Evolutionary conservation across 2,797 vertebrate genomes (phyloP).

Genomic region (Poecilia velifera): DNA sequence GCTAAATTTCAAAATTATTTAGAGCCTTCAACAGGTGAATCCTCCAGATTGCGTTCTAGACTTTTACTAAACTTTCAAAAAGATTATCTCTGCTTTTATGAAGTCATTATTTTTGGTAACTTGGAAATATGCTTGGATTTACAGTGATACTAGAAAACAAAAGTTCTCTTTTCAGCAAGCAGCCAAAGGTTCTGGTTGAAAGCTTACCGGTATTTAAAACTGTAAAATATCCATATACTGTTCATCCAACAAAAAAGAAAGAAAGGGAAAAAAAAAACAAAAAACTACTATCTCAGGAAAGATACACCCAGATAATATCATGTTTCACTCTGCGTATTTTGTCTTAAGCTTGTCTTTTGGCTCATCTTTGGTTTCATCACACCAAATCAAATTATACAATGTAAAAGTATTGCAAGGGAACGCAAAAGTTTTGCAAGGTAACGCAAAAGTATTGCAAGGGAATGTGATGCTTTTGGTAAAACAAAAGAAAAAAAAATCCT

Average conservation of each 20-base stretch:
- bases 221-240: not conserved
- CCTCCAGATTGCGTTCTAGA: not conserved
- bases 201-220: not conserved
- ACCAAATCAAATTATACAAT: not conserved
- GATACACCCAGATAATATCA: not conserved
- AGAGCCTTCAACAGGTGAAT: not conserved
- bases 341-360: not conserved
- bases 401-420: too few species aligned
- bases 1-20: not conserved
- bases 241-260: not conserved
- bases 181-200: not conserved
- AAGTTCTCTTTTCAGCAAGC: not conserved
- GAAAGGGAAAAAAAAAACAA: not conserved
- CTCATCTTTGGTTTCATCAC: not conserved
- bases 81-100: not conserved
- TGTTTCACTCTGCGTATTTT: not conserved
- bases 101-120: not conserved
- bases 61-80: not conserved
- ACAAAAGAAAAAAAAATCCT: too few species aligned
- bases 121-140: not conserved
- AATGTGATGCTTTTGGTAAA: too few species aligned
- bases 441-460: too few species aligned
- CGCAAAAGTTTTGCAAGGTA: not conserved
- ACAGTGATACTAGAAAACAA: not conserved
- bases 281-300: not conserved